Percentiles rank a stretch among this genome's conserved stretches.
These are phyloP conservation scores for Drosophila birchii DNA, from an alignment of 2,888 invertebrate genomes.

Conservation along the genomic window DNA sequence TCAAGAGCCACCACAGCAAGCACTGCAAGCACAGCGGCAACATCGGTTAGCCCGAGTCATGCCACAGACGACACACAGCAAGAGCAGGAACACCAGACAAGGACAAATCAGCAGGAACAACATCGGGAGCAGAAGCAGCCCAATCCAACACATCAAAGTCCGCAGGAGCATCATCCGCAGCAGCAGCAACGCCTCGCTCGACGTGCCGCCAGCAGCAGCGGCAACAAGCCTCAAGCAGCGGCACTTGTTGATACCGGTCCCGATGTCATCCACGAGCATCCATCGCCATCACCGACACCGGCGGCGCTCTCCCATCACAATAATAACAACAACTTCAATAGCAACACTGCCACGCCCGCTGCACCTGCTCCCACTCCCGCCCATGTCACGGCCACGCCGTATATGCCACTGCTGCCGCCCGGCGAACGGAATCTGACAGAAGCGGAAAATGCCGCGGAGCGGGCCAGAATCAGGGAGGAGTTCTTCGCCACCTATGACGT, in stretches of 20 bases:
- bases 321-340: conserved; percentile 28
- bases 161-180: conserved; percentile 14
- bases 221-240: conserved; percentile 45
- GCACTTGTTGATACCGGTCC: conserved; percentile 63
- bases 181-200: conserved; percentile 38
- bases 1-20: conserved; percentile 60
- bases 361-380: conserved; percentile 42
- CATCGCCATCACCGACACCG: conserved; percentile 62
- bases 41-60: conserved; percentile 31
- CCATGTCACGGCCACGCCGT: conserved; percentile 66
- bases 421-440: conserved; percentile 76
- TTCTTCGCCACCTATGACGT: conserved; percentile 96
- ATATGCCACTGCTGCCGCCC: conserved; percentile 67
- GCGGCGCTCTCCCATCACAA: conserved; percentile 50
- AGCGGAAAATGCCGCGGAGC: conserved; percentile 85
- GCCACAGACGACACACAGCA: conserved; percentile 40
- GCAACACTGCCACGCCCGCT: conserved; percentile 52
- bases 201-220: conserved; percentile 26
- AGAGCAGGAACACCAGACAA: conserved; percentile 67
- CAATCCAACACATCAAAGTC: conserved; percentile 7
- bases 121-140: conserved; percentile 2
- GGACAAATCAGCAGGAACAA: conserved; percentile 39
- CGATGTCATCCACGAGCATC: conserved; percentile 43
- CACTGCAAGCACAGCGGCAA: conserved; percentile 50
- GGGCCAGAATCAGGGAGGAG: conserved; percentile 90